Base-by-base conservation (phyloP, 2,113 vertebrate genomes). In the Daphoenositta chrysoptera region DNA sequence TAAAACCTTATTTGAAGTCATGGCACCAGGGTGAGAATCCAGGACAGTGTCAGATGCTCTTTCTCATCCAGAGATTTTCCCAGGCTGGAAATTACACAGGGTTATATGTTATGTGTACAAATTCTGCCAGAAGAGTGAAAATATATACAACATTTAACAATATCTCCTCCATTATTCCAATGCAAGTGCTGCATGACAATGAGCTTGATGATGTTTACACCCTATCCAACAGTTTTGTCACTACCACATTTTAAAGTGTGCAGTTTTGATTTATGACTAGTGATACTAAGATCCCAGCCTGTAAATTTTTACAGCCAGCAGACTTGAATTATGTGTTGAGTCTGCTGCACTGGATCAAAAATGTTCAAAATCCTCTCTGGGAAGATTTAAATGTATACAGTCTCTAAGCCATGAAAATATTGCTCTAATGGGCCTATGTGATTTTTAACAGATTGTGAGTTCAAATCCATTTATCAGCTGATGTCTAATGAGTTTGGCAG, bases 381-480 rank as follows among this genome's bases (percentile, higher is more conserved):
- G 81, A 96, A 96, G 89, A 96, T 94, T 97, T 96, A 98, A 97
- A 95, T 80, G 91, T 94, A 33, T 69, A 87, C 40, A 40, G 65
- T 96, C 87, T 94, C 93, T 96, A 96, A 98, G 92, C 84, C 90
- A 80, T 95, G 90, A 93, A 97, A 94, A 94, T 97, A 90, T 93
- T 95, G 87, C 87, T 97, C 44, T 89, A 96, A 86, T 61, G 60
- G 97, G 88, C 79, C 92, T 95, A 5, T 88, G 81, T 97, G 96
- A 95, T 97, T 96, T 95, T 97, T 98, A 96, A 96, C 96, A 97
- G 93, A 96, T 95, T 97, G 95, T 85, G 83, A 93, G 96, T 97
- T 98, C 94, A 97, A 96, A 97, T 96, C 86, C 92, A 98, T 96
- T 97, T 95, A 97, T 97, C 96, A 97, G 88, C 94, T 95, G 91